phyloP scores from a whole-genome alignment of 2,888 invertebrate genomes.

The Oxycera nigricornis region DNA sequence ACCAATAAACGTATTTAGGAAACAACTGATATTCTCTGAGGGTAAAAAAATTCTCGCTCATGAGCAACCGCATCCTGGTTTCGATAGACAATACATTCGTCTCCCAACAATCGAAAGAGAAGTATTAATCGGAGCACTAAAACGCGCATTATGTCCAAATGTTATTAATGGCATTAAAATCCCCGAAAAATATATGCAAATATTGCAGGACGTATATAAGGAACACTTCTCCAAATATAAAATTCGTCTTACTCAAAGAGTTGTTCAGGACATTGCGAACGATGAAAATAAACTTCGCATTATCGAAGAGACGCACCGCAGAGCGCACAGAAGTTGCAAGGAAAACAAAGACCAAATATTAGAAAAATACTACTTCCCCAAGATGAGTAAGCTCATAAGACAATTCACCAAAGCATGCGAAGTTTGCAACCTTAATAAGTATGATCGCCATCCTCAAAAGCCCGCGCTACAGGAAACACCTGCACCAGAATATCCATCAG shows the following conservation, averaged over 20 bases:
- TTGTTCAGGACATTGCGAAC: neutral
- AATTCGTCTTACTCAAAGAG: neutral
- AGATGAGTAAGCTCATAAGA: neutral
- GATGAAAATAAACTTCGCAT: neutral
- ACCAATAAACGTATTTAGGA: conserved; percentile 45
- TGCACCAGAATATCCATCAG: neutral
- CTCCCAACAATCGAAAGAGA: too few species aligned
- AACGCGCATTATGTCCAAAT: neutral
- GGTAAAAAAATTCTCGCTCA: conserved; percentile 9
- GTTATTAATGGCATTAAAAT: conserved; percentile 3
- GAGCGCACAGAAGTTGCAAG: neutral
- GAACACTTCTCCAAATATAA: neutral
- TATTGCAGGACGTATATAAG: neutral
- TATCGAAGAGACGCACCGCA: neutral
- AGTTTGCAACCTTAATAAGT: neutral
- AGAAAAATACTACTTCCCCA: neutral
- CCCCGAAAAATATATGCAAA: neutral
- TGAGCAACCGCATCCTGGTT: conserved; percentile 43
- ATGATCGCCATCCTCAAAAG: conserved; percentile 1
- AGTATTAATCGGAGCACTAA: neutral
- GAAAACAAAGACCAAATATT: conserved; percentile 4
- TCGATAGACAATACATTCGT: conserved; percentile 5
- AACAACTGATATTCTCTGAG: conserved; percentile 44
- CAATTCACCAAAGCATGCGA: neutral
- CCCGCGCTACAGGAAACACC: conserved; percentile 16